phyloP scores from a whole-genome alignment of 2,113 vertebrate genomes.

The Actenoides hombroni region DNA sequence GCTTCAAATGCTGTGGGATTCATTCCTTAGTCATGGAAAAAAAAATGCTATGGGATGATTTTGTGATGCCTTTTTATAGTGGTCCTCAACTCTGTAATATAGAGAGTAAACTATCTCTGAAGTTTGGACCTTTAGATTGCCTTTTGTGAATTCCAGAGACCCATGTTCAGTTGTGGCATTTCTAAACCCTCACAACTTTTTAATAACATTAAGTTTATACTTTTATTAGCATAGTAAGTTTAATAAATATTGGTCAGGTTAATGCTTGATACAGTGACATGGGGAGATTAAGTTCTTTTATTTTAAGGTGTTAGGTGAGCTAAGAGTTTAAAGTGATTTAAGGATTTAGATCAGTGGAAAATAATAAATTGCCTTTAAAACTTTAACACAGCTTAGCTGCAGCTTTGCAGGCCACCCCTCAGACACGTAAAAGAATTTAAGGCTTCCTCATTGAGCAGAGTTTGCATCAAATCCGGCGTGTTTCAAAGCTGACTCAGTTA shows the following conservation, averaged over 20 bases:
- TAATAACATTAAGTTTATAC: neutral
- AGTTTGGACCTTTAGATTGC: neutral
- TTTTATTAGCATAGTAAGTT: slow-evolving; percentile 5
- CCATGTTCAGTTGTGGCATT: neutral
- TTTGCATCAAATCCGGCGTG: neutral
- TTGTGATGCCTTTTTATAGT: neutral
- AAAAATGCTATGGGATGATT: neutral
- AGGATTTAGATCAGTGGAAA: slow-evolving; percentile 39
- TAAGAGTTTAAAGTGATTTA: slow-evolving; percentile 40
- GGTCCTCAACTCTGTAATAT: neutral
- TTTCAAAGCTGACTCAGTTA: neutral
- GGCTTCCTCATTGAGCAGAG: neutral
- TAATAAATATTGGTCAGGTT: slow-evolving; percentile 28
- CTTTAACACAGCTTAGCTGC: neutral
- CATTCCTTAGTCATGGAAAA: neutral
- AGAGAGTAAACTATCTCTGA: neutral
- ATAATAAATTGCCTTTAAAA: slow-evolving; percentile 35
- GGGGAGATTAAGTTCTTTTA: neutral
- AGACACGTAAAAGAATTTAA: neutral
- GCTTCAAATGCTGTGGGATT: neutral
- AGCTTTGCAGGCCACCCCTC: neutral
- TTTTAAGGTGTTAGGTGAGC: slow-evolving; percentile 15
- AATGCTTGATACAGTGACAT: neutral
- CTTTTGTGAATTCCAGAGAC: neutral
- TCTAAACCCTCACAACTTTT: neutral